A percentile compares a stretch with the other conserved stretches of the same genome.
Conservation (phyloP, 1,140 invertebrate genomes). For the Scaptomyza graminum region DNA sequence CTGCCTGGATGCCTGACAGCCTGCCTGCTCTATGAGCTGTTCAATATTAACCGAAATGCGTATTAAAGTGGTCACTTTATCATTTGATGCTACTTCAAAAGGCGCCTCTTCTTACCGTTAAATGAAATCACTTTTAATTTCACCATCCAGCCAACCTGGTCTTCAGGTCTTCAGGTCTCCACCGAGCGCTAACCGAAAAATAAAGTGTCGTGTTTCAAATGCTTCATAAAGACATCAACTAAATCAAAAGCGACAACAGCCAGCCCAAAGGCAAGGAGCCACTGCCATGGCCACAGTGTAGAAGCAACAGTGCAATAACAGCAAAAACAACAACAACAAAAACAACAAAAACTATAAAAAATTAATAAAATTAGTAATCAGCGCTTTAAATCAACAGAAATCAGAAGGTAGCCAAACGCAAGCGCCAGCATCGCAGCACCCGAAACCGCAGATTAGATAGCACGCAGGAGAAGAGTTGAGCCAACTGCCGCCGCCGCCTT, state of each 20-base stretch:
- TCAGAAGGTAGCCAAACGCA: constrained; percentile 64
- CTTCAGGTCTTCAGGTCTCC: constrained; percentile 7
- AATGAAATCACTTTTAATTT: constrained; percentile 82
- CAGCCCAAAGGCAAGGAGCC: constrained; percentile 56
- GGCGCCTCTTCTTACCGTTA: constrained; percentile 72
- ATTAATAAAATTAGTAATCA: constrained; percentile 83
- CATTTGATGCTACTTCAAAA: constrained; percentile 68
- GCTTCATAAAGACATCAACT: constrained; percentile 82
- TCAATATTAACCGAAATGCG: constrained; percentile 34
- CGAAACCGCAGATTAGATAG: constrained; percentile 75
- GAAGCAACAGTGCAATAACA: constrained; percentile 6
- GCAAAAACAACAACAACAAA: constrained; percentile 17
- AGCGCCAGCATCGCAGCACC: constrained; percentile 40
- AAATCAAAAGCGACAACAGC: constrained; percentile 80
- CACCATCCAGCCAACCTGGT: constrained; percentile 16
- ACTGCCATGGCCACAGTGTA: constrained; percentile 19
- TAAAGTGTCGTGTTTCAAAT: constrained; percentile 82
- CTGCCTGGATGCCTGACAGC: too few relatives aligned
- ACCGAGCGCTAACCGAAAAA: constrained; percentile 30
- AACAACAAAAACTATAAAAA: constrained; percentile 51
- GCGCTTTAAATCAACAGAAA: constrained; percentile 78
- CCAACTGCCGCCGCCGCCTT: not conserved
- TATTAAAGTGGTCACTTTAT: constrained; percentile 1
- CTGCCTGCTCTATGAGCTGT: not conserved
- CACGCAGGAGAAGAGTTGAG: constrained; percentile 15